phyloP scores from a whole-genome alignment of 2,888 invertebrate species.

The Philonicus albiceps region DNA sequence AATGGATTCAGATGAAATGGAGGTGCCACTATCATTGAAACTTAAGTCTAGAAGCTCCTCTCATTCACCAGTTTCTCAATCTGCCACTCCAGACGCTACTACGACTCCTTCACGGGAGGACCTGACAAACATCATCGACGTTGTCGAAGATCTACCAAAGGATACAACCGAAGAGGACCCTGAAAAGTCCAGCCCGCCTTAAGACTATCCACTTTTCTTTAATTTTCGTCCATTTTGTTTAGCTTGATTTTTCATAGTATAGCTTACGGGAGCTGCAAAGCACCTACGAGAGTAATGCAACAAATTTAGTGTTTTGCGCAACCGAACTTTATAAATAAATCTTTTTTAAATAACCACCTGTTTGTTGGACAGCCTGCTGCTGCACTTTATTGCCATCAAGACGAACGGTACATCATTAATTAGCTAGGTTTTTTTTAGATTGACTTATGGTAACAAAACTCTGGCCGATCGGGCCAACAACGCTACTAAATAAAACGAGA shows the following conservation, averaged over 20 bases:
- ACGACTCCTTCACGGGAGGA: slow-evolving; percentile 17
- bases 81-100: slow-evolving; percentile 25
- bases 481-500: background rate
- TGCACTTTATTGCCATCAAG: background rate
- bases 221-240: slow-evolving; percentile 11
- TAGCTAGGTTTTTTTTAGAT: background rate
- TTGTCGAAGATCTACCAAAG: slow-evolving; percentile 14
- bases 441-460: background rate
- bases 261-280: background rate
- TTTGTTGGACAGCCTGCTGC: background rate
- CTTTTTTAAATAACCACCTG: background rate
- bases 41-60: slow-evolving; percentile 51
- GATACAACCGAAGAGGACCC: background rate
- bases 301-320: background rate
- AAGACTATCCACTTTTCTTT: background rate
- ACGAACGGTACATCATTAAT: background rate
- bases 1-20: slow-evolving; percentile 72
- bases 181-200: background rate
- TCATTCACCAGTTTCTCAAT: slow-evolving; percentile 50
- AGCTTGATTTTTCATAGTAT: background rate
- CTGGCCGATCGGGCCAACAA: background rate
- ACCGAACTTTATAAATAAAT: background rate
- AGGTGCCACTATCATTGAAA: slow-evolving; percentile 51
- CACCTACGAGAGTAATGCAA: background rate
- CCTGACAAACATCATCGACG: slow-evolving; percentile 14